Evolutionary conservation across 2,113 vertebrate species (phyloP).

Genomic region (Suncus etruscus): DNA sequence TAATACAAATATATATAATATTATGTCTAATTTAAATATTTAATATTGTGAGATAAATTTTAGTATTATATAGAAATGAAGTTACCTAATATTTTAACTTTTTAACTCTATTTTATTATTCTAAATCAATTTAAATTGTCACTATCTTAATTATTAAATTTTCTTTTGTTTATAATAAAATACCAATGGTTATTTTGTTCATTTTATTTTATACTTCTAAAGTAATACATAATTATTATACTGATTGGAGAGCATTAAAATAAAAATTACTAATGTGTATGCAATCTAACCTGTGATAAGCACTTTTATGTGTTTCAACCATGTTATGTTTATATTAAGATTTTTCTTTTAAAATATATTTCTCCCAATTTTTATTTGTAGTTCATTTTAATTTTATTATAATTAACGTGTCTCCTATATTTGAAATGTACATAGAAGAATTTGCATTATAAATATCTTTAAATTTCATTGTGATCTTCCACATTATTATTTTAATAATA

Average conservation of each 20-base stretch:
- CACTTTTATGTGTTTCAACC: too few species aligned
- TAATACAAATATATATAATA: not conserved
- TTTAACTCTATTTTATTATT: slow-evolving; percentile 21
- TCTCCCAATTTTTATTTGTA: too few species aligned
- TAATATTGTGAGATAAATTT: not conserved
- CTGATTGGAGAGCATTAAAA: not conserved
- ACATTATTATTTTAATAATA: too few species aligned
- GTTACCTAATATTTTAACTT: not conserved
- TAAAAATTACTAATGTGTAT: not conserved
- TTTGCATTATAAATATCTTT: too few species aligned
- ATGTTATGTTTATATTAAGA: not conserved
- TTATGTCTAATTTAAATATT: not conserved
- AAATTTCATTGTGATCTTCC: too few species aligned
- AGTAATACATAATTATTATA: not conserved
- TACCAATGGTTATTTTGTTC: not conserved
- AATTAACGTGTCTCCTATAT: not conserved
- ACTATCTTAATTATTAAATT: slow-evolving; percentile 21
- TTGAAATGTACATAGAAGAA: too few species aligned
- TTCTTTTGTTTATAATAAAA: slow-evolving; percentile 20
- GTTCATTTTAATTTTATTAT: not conserved
- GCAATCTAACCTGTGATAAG: too few species aligned
- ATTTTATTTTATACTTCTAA: not conserved
- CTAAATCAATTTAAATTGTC: not conserved
- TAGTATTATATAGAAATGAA: not conserved
- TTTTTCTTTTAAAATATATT: too few species aligned